Percentiles rank a stretch among this genome's conserved stretches.
phyloP scores from a whole-genome alignment of 2,888 invertebrate species.

The Aricia artaxerxes region DNA sequence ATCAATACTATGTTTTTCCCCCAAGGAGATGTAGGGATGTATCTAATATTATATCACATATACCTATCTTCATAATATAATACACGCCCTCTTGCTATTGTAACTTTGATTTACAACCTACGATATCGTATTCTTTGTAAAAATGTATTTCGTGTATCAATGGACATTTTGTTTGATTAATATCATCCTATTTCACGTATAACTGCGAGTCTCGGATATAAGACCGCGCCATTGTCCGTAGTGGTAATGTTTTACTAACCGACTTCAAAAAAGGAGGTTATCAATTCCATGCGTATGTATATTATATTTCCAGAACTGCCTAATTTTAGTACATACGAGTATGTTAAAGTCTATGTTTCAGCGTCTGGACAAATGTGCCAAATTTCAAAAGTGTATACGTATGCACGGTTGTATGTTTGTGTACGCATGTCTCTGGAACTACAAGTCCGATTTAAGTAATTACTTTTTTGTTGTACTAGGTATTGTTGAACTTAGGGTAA shows the following conservation, averaged over 20 bases:
- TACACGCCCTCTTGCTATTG: not conserved
- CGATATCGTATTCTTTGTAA: slow-evolving; percentile 18
- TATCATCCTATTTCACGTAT: slow-evolving; percentile 14
- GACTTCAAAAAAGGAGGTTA: too few relatives aligned
- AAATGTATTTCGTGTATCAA: slow-evolving; percentile 14
- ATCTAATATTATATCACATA: slow-evolving; percentile 13
- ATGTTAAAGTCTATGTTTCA: too few relatives aligned
- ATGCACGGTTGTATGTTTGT: too few relatives aligned
- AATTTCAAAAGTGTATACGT: too few relatives aligned
- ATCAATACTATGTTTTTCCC: slow-evolving; percentile 23
- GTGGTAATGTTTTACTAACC: slow-evolving; percentile 3
- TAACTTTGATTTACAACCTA: slow-evolving; percentile 25
- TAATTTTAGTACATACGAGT: too few relatives aligned
- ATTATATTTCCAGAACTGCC: too few relatives aligned
- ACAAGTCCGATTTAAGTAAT: too few relatives aligned
- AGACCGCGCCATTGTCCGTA: not conserved
- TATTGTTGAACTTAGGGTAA: too few relatives aligned
- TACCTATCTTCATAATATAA: not conserved
- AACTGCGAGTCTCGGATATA: not conserved
- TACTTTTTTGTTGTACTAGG: too few relatives aligned
- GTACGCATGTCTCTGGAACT: too few relatives aligned
- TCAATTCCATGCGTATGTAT: too few relatives aligned
- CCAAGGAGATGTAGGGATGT: not conserved
- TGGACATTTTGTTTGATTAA: slow-evolving; percentile 22
- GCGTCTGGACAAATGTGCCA: too few relatives aligned